A percentile compares a stretch with the other conserved stretches of the same genome.
Evolutionary conservation across 2,113 vertebrate species (phyloP).

Genomic region (Labeo rohita): DNA sequence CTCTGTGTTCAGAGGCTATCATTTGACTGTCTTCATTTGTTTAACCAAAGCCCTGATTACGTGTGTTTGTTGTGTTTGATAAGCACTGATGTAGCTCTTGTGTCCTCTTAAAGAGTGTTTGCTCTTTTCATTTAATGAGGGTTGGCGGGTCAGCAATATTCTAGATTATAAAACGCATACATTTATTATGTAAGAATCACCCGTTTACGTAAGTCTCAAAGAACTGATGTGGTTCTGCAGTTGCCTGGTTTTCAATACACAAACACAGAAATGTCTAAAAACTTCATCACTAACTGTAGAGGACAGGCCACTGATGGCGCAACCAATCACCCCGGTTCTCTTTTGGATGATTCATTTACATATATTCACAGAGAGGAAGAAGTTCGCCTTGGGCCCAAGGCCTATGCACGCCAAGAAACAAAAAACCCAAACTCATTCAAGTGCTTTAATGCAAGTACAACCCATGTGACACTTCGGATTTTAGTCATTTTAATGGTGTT

Average conservation of each 20-base stretch:
- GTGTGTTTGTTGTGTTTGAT: slow-evolving; percentile 31
- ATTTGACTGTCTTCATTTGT: slow-evolving; percentile 29
- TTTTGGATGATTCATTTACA: slow-evolving; percentile 20
- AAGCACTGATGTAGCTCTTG: slow-evolving; percentile 1
- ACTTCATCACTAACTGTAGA: neutral
- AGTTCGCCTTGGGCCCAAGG: slow-evolving; percentile 12
- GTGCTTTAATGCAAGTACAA: neutral
- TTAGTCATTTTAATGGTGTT: neutral
- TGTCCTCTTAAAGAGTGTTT: slow-evolving; percentile 3
- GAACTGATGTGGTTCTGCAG: neutral
- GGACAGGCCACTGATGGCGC: slow-evolving; percentile 6
- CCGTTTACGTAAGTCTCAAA: neutral
- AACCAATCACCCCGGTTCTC: slow-evolving; percentile 14
- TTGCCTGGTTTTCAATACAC: neutral
- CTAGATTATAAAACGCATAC: neutral
- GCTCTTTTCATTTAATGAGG: slow-evolving; percentile 13
- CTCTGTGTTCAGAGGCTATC: slow-evolving; percentile 5
- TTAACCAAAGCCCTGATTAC: neutral
- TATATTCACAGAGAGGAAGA: slow-evolving; percentile 15
- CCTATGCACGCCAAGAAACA: neutral
- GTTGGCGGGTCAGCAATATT: neutral
- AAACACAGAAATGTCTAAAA: neutral
- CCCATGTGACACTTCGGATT: neutral
- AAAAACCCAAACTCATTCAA: slow-evolving; percentile 19
- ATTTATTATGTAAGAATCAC: neutral